A percentile compares a stretch with the other conserved stretches of the same genome.
Evolutionary conservation across 2,888 invertebrate species (phyloP).

Genomic region (Acronicta aceris): DNA sequence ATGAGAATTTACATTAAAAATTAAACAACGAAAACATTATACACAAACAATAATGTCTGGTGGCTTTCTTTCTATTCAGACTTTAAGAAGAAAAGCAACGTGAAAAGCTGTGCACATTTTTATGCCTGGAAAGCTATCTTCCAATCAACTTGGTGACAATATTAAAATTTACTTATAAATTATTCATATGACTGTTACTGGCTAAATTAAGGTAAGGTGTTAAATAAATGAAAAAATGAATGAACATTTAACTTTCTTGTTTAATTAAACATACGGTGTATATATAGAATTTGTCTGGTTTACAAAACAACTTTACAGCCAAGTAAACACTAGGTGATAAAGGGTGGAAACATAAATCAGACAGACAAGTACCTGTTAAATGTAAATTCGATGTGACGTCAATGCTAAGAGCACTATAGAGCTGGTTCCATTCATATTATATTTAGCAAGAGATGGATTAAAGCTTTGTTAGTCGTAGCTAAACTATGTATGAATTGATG

Average conservation of each 20-base stretch:
- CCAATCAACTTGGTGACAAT: conserved; percentile 9
- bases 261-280: not conserved
- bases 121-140: not conserved
- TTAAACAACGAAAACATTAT: conserved; percentile 44
- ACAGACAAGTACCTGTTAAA: conserved; percentile 45
- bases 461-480: conserved; percentile 21
- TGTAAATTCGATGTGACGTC: conserved; percentile 47
- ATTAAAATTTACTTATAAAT: conserved; percentile 8
- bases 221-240: not conserved
- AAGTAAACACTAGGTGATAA: conserved; percentile 39
- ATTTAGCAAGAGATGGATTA: conserved; percentile 37
- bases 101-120: conserved; percentile 32
- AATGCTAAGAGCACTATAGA: conserved; percentile 41
- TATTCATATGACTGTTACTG: conserved; percentile 1
- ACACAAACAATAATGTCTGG: conserved; percentile 46
- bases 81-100: conserved; percentile 26
- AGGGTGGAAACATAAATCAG: conserved; percentile 39
- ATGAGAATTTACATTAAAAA: conserved; percentile 50
- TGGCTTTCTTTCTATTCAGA: conserved; percentile 47
- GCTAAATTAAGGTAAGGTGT: not conserved
- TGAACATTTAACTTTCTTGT: not conserved
- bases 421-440: conserved; percentile 29
- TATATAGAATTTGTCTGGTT: conserved; percentile 14
- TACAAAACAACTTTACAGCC: conserved; percentile 15
- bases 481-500: conserved; percentile 5